Evolutionary conservation across 2,113 vertebrate species (phyloP), one percentile per base, ranked within the genome.

Genomic region (Thymallus thymallus): DNA sequence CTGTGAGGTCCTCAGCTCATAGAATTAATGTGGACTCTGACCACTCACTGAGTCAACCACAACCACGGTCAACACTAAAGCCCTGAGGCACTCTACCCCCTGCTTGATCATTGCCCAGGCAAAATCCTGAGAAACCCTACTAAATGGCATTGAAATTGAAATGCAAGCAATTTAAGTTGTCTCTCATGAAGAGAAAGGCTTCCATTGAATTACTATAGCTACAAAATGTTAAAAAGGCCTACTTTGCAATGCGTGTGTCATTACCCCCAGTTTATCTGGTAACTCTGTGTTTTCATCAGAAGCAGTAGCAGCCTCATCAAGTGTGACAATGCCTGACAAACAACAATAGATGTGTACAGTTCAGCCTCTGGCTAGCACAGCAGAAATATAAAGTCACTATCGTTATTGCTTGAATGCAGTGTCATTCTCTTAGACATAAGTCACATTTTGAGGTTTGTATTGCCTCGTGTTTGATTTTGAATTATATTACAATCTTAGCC

Each of bases 161-260:
- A 88, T 87, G 85, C 77, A 83, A 88, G 85, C 72, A 79, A 75
- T 83, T 77, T 68, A 76, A 67, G 76, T 23, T 61, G 76, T 64
- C 67, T 87, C 51, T 87, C 71, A 78, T 83, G 68, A 32, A 20
- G 29, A 61, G 62, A 23, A 22, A 30, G 78, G 75, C 76, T 89
- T 87, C 86, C 41, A 78, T 82, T 85, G 77, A 86, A 91, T 85
- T 77, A 81, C 23, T 10, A 41, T 12, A 69, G 22, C 48, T 51
- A 65, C 69, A n/a, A 24, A 60, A 61, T 74, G 46, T 83, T 81
- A 85, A 80, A 86, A 65, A 66, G 81, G 61, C 29, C 68, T 55
- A 26, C 76, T 70, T 76, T 80, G 75, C 68, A 81, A 82, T 45
- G 66, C 1, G 3, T 78, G 80, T 64, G 14, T 67, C 48, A 32